A percentile compares a stretch with the other conserved stretches of the same genome.
Evolutionary conservation across 2,113 vertebrate species (phyloP).

Genomic region (Gobiocypris rarus): DNA sequence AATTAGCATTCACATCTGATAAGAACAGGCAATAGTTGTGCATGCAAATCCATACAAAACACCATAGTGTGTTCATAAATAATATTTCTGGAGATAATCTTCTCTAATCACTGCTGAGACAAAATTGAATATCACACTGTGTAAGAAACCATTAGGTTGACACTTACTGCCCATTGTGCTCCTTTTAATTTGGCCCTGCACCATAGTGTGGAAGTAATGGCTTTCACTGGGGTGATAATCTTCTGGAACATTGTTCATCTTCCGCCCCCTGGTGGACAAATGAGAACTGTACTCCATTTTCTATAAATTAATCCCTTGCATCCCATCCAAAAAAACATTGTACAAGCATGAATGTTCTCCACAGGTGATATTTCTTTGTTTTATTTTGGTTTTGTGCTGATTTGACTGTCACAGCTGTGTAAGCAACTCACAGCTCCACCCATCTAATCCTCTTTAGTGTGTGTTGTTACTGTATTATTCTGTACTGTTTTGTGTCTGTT

Average conservation of each 20-base stretch:
- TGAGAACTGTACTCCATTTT: background rate
- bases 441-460: background rate
- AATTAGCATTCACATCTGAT: conserved; percentile 20
- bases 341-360: background rate
- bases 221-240: conserved; percentile 4
- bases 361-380: conserved; percentile 6
- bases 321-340: background rate
- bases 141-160: conserved; percentile 33
- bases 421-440: background rate
- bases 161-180: conserved; percentile 37
- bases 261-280: conserved; percentile 50
- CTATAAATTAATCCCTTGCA: background rate
- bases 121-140: conserved; percentile 48
- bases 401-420: background rate
- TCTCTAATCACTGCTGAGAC: conserved; percentile 38
- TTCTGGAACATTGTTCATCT: background rate
- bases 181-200: conserved; percentile 26
- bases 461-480: background rate
- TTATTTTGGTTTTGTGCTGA: background rate
- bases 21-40: background rate
- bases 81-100: conserved; percentile 45
- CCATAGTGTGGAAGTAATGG: background rate
- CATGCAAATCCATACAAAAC: conserved; percentile 1
- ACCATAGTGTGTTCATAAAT: conserved; percentile 35
- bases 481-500: background rate